Base-by-base conservation (phyloP, 2,888 invertebrate genomes). In the Drosophila gaucha region DNA sequence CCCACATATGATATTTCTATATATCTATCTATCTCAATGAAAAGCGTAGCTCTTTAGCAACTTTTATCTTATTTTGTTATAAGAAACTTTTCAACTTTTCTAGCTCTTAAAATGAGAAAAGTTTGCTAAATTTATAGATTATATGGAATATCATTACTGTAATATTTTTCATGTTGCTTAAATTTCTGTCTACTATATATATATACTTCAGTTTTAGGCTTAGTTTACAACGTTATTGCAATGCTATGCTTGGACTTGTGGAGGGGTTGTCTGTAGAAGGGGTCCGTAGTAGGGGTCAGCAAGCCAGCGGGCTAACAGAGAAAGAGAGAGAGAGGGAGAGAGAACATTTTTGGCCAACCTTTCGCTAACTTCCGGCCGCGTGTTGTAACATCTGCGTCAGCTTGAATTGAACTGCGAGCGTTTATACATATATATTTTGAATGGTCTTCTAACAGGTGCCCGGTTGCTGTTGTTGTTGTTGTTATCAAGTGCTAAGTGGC, bases 291-390 rank as follows among this genome's bases (percentile, higher is more conserved):
- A 24, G 24, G 24, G 39, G 39, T 14, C 9, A 14, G 8, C n/a
- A 22, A n/a, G 41, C 24, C 24, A 24, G 24, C 41, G 41, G 41
- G 41, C 24, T 41, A 14, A 24, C 8, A 41, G 41, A 14, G 2
- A 2, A 14, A 14, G n/a, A 24, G 31, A 8, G 12, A 4, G 12
- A 4, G 18, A 4, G 22, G 10, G n/a, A 1, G 3, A 14, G 14
- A 14, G 31, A 57, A 65, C 46, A 74, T 46, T 46, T 74, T 74
- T 57, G 70, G 46, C 44, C 66, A 83, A 86, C 84, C 80, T 86
- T 83, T 83, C 82, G 84, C 86, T 84, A 84, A 83, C 82, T 83
- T 83, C 82, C 82, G 82, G 80, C 65, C 67, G 68, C 57, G 75
- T 68, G 86, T 84, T 83, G 83, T 80, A 84, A 80, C 83, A 83